A percentile compares a stretch with the other conserved stretches of the same genome.
Conservation (phyloP, 2,113 vertebrate species). For the Melanerpes aurifrons region DNA sequence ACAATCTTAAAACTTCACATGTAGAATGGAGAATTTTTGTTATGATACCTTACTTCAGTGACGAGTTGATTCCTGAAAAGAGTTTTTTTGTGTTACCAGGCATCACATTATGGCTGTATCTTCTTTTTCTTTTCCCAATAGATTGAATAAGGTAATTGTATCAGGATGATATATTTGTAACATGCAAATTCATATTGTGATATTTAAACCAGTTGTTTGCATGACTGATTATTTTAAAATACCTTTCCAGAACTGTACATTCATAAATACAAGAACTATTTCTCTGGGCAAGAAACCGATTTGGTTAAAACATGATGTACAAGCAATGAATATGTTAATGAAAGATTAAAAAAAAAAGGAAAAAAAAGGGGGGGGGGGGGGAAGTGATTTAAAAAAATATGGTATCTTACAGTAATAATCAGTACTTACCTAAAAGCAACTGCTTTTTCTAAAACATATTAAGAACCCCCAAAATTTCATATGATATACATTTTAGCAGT, state of each 20-base stretch:
- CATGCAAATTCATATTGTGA: background rate
- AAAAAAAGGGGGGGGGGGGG: background rate
- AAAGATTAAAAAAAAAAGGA: background rate
- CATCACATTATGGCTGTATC: background rate
- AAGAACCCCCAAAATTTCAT: background rate
- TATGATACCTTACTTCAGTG: background rate
- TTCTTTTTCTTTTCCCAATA: background rate
- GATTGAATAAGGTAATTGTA: background rate
- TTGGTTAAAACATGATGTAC: background rate
- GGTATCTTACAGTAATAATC: background rate
- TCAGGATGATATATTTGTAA: background rate
- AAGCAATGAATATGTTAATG: background rate
- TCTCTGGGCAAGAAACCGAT: background rate
- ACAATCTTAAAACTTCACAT: background rate
- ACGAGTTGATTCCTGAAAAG: background rate
- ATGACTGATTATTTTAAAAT: background rate
- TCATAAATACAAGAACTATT: background rate
- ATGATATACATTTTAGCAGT: rapidly evolving
- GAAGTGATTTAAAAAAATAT: background rate
- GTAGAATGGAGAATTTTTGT: background rate
- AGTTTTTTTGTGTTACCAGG: background rate
- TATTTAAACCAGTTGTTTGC: background rate
- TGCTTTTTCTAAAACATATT: background rate
- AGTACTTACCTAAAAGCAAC: background rate
- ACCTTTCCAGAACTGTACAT: background rate